Conservation (phyloP, 1,140 invertebrate species). For the Temnothorax curvispinosus region DNA sequence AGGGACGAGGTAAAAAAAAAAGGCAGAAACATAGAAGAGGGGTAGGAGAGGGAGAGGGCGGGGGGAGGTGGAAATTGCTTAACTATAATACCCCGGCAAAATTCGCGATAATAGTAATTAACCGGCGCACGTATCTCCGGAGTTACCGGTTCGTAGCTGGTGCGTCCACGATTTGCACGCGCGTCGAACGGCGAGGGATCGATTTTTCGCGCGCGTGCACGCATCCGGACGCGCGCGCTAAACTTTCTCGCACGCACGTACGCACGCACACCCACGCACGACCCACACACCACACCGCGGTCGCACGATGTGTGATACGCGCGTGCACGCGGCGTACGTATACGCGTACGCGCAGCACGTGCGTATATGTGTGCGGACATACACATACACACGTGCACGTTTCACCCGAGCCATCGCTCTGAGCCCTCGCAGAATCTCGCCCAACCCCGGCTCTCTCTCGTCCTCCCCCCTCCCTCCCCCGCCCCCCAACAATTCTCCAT, state of each 20-base stretch:
- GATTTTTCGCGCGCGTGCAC: slow-evolving; percentile 79
- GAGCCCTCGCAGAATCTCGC: slow-evolving; percentile 75
- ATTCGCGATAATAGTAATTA: slow-evolving; percentile 49
- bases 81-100: slow-evolving; percentile 18
- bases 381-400: slow-evolving; percentile 23
- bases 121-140: slow-evolving; percentile 15
- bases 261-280: slow-evolving; percentile 15
- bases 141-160: slow-evolving; percentile 55
- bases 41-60: background rate
- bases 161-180: slow-evolving; percentile 49
- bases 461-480: slow-evolving; percentile 21
- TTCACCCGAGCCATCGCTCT: slow-evolving; percentile 69
- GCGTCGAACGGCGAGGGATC: slow-evolving; percentile 76
- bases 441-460: slow-evolving; percentile 44
- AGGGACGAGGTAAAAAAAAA: background rate
- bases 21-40: background rate
- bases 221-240: slow-evolving; percentile 56
- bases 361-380: background rate
- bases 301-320: background rate
- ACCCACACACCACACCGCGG: background rate
- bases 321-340: background rate
- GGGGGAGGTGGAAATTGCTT: background rate
- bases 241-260: slow-evolving; percentile 62
- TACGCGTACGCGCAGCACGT: background rate
- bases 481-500: slow-evolving; percentile 65